A percentile compares a stretch with the other conserved stretches of the same genome.
Conservation (phyloP, 2,797 vertebrate genomes). For the Galago senegalensis region DNA sequence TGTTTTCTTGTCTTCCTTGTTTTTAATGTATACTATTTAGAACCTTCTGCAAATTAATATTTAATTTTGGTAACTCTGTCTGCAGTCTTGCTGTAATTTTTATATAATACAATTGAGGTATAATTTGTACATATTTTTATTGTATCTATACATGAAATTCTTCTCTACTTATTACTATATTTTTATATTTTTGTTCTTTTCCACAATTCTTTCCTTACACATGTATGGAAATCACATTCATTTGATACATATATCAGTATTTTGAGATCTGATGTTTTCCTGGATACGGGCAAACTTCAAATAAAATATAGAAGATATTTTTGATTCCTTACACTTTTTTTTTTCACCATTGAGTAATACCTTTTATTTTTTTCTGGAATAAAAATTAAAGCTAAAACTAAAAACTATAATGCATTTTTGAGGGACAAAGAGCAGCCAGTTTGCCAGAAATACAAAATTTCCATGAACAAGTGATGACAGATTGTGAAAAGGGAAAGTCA, state of each 20-base stretch:
- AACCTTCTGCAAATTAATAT: background rate
- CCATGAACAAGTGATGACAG: background rate
- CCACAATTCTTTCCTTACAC: background rate
- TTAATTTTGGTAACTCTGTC: background rate
- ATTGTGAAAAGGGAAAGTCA: background rate
- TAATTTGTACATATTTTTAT: background rate
- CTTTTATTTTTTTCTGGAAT: background rate
- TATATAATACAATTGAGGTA: background rate
- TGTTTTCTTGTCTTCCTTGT: background rate
- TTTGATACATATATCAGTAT: background rate
- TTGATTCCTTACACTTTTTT: background rate
- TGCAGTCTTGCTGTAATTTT: background rate
- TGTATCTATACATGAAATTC: background rate
- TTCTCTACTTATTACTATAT: background rate
- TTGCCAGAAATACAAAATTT: background rate
- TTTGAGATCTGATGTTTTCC: background rate
- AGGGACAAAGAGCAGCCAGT: background rate
- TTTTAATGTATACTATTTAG: background rate
- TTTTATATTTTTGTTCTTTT: constrained; percentile 9
- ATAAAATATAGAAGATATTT: background rate
- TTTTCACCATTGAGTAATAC: background rate
- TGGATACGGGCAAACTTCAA: background rate
- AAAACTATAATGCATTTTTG: background rate
- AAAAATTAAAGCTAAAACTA: constrained; percentile 1
- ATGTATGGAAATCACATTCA: background rate